Percentiles rank a stretch among this genome's conserved stretches.
Evolutionary conservation across 2,888 invertebrate genomes (phyloP).

Genomic region (Pheosia gnoma): DNA sequence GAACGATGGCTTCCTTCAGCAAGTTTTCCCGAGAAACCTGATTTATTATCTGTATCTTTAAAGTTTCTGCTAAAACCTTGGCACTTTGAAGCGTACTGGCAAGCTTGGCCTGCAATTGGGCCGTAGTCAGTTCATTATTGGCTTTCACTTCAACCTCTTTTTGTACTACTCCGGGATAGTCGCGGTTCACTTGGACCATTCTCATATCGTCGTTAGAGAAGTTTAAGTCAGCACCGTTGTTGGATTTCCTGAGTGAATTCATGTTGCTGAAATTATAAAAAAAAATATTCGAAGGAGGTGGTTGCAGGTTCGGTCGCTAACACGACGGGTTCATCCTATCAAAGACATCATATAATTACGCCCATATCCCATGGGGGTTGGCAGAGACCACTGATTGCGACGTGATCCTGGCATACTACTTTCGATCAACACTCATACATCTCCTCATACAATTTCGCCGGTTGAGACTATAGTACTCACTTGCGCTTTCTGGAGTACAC

Average conservation of each 20-base stretch:
- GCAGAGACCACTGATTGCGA: too few relatives aligned
- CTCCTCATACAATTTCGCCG: too few relatives aligned
- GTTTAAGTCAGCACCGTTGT: slow-evolving; percentile 26
- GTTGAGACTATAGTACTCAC: too few relatives aligned
- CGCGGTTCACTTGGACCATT: slow-evolving; percentile 25
- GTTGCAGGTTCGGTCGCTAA: too few relatives aligned
- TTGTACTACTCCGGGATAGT: slow-evolving; percentile 8
- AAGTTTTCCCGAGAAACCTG: slow-evolving; percentile 48
- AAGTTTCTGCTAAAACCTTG: slow-evolving; percentile 48
- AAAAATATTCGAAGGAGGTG: too few relatives aligned
- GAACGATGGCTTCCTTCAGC: slow-evolving; percentile 65
- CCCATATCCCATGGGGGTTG: too few relatives aligned
- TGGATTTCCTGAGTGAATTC: slow-evolving; percentile 25
- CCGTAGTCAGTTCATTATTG: slow-evolving; percentile 26
- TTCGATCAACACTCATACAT: too few relatives aligned
- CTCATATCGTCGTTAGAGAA: slow-evolving; percentile 35
- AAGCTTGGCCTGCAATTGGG: slow-evolving; percentile 51
- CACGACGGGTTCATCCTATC: too few relatives aligned
- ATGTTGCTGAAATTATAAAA: slow-evolving; percentile 27
- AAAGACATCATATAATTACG: too few relatives aligned
- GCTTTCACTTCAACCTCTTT: slow-evolving; percentile 5
- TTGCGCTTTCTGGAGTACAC: too few relatives aligned
- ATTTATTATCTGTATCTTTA: slow-evolving; percentile 55
- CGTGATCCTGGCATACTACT: too few relatives aligned
- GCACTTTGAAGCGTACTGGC: slow-evolving; percentile 57